Conservation (phyloP, 2,113 vertebrate species). For the Saccopteryx leptura region DNA sequence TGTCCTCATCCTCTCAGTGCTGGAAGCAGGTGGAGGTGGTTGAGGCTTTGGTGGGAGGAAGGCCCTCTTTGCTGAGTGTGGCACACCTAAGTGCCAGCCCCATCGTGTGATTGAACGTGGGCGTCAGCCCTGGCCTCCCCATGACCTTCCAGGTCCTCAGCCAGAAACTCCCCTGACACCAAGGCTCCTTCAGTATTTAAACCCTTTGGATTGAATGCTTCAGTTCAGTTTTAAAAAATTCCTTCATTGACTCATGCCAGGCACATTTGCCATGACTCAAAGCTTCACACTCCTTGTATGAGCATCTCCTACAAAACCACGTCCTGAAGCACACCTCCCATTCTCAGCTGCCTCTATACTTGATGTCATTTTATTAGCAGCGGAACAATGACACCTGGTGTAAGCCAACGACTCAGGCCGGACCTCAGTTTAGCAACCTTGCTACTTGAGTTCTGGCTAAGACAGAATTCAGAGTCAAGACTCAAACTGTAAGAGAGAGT, state of each 20-base stretch:
- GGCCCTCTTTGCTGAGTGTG: not conserved
- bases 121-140: no score
- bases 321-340: rapidly evolving
- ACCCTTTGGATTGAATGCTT: not conserved
- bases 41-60: not conserved
- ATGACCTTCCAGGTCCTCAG: not conserved
- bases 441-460: no score
- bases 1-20: not conserved
- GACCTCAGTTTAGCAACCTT: no score
- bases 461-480: no score
- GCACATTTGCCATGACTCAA: not conserved
- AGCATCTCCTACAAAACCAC: not conserved
- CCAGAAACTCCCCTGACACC: not conserved
- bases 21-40: not conserved
- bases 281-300: not conserved
- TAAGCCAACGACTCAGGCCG: no score
- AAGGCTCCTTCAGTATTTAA: not conserved
- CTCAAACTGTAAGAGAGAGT: no score
- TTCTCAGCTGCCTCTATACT: not conserved
- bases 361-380: no score
- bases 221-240: not conserved
- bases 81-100: not conserved
- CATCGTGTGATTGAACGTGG: no score
- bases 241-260: not conserved
- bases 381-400: no score